Evolutionary conservation across 2,113 vertebrate species (phyloP).

Genomic region (Acanthochromis polyacanthus): DNA sequence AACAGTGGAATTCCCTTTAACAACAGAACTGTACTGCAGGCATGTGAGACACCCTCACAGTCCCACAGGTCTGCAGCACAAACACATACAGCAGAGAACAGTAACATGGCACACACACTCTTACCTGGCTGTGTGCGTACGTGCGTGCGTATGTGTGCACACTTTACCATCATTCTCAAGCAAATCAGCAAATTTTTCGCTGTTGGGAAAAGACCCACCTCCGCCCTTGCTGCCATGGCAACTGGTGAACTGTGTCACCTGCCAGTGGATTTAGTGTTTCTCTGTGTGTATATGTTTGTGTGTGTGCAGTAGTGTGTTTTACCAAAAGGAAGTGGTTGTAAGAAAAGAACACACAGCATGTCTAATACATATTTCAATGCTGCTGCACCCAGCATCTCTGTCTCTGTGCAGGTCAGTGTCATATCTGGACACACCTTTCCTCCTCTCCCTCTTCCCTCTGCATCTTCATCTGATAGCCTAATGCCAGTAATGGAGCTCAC

Average conservation of each 20-base stretch:
- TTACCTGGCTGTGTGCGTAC: background rate
- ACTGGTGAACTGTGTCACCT: constrained; percentile 63
- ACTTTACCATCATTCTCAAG: constrained; percentile 33
- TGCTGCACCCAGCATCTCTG: constrained; percentile 5
- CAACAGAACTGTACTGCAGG: constrained; percentile 22
- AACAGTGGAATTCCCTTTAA: constrained; percentile 52
- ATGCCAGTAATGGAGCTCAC: background rate
- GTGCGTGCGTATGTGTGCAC: constrained; percentile 8
- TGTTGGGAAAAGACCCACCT: constrained; percentile 44
- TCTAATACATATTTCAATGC: constrained; percentile 29
- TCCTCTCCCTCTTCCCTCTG: background rate
- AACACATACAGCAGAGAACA: constrained; percentile 15
- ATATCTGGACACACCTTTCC: constrained; percentile 15
- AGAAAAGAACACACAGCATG: constrained; percentile 12
- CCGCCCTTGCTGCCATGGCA: constrained; percentile 57
- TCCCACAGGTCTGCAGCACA: constrained; percentile 17
- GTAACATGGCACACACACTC: background rate
- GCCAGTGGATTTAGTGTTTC: constrained; percentile 35
- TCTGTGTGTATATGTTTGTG: constrained; percentile 22
- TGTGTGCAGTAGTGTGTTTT: background rate
- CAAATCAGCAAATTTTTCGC: constrained; percentile 54
- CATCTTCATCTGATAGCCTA: background rate
- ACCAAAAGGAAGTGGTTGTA: constrained; percentile 31
- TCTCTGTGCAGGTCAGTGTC: constrained; percentile 10
- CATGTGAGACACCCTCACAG: constrained; percentile 5